phyloP scores from a whole-genome alignment of 2,797 vertebrate genomes.

The Enteromius anoplus region DNA sequence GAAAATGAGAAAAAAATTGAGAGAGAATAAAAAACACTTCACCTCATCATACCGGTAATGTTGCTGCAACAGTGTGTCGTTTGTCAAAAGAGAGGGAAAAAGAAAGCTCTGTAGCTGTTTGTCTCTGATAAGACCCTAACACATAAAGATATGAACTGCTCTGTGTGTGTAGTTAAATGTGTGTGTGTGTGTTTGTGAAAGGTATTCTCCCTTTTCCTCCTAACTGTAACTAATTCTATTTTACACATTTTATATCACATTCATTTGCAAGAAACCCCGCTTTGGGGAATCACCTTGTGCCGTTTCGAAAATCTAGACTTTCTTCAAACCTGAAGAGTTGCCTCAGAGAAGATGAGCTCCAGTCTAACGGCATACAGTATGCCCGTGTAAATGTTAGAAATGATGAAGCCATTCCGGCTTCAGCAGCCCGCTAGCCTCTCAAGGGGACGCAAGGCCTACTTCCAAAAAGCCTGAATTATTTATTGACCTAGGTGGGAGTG shows the following conservation, averaged over 20 bases:
- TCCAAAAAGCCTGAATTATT: constrained; percentile 91
- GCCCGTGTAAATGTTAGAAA: constrained; percentile 82
- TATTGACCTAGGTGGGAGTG: constrained; percentile 90
- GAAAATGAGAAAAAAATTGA: not conserved
- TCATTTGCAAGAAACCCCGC: constrained; percentile 56
- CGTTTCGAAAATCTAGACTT: constrained; percentile 82
- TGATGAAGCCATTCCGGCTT: constrained; percentile 91
- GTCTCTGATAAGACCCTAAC: constrained; percentile 64
- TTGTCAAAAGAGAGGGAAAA: constrained; percentile 52
- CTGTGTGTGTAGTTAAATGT: constrained; percentile 19
- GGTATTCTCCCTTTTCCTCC: constrained; percentile 40
- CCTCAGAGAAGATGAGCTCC: constrained; percentile 83
- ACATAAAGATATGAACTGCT: constrained; percentile 49
- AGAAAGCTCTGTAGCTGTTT: constrained; percentile 58
- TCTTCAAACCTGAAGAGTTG: constrained; percentile 78
- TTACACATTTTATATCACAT: constrained; percentile 65
- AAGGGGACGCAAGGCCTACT: constrained; percentile 82
- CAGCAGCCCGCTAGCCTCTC: constrained; percentile 87
- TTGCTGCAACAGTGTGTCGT: constrained; percentile 52
- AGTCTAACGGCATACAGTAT: constrained; percentile 85
- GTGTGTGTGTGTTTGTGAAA: constrained; percentile 39
- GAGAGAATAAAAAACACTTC: constrained; percentile 35
- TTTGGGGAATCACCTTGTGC: constrained; percentile 38
- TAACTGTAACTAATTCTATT: constrained; percentile 28
- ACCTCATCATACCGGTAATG: constrained; percentile 47